phyloP scores from a whole-genome alignment of 2,888 invertebrate genomes.

The Eulithis prunata region DNA sequence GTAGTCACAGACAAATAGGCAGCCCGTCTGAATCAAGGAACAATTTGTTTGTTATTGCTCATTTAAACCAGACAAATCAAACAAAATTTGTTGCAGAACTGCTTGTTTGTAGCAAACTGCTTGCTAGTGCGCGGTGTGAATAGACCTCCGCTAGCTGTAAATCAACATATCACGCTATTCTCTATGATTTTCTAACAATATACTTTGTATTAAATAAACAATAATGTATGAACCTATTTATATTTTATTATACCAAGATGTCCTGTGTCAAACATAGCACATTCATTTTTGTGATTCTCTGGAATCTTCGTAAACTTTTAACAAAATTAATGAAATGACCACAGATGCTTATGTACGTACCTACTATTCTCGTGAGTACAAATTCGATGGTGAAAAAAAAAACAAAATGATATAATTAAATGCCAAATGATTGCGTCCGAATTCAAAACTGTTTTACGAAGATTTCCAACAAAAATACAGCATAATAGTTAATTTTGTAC shows the following conservation, averaged over 20 bases:
- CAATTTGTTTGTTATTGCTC: too few relatives aligned
- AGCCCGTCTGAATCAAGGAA: not conserved
- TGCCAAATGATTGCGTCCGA: conserved; percentile 21
- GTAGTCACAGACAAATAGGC: not conserved
- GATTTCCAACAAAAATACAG: conserved; percentile 38
- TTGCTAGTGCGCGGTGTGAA: conserved; percentile 26
- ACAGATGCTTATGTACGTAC: not conserved
- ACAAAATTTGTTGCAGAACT: not conserved
- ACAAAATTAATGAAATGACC: not conserved
- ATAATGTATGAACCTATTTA: conserved; percentile 45
- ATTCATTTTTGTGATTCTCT: conserved; percentile 49
- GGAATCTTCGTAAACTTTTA: conserved; percentile 45
- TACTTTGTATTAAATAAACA: conserved; percentile 48
- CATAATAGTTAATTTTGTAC: conserved; percentile 44
- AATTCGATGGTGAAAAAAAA: not conserved
- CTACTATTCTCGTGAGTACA: not conserved
- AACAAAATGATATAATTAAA: not conserved
- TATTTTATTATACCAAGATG: conserved; percentile 47
- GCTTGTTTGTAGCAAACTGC: conserved; percentile 5
- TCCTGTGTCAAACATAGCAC: conserved; percentile 69
- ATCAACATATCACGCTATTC: conserved; percentile 69
- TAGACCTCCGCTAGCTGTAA: conserved; percentile 56
- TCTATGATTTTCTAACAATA: conserved; percentile 50
- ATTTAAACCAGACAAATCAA: too few relatives aligned
- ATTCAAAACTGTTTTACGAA: conserved; percentile 22